Percentiles rank a stretch among this genome's conserved stretches.
phyloP scores from a whole-genome alignment of 2,888 invertebrate species.

The Antitype chi region DNA sequence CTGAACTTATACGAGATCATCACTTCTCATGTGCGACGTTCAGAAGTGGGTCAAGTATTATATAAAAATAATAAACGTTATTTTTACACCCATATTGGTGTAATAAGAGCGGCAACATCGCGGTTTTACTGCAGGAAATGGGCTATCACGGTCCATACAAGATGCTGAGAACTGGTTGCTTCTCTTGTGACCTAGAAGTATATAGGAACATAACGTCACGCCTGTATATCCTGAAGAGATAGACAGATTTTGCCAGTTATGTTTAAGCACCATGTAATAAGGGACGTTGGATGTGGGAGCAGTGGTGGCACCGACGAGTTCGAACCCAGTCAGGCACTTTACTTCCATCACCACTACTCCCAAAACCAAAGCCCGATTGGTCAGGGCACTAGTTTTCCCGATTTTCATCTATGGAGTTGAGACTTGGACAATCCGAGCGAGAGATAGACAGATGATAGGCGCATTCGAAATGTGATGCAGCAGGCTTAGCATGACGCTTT shows the following conservation, averaged over 20 bases:
- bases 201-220: not conserved
- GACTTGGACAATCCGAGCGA: no score
- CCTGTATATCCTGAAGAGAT: no score
- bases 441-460: no score
- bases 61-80: constrained; percentile 27
- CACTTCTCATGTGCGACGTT: constrained; percentile 34
- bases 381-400: no score
- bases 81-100: constrained; percentile 16
- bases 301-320: no score
- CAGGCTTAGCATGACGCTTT: no score
- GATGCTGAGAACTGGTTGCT: not conserved
- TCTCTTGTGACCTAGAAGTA: not conserved
- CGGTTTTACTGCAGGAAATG: constrained; percentile 16
- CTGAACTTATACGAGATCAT: constrained; percentile 49
- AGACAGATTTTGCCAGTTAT: not conserved
- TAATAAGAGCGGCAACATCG: constrained; percentile 25
- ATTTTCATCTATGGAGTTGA: no score
- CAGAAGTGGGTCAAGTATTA: constrained; percentile 37
- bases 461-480: no score
- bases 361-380: no score
- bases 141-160: constrained; percentile 10
- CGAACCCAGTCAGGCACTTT: no score
- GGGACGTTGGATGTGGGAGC: not conserved
- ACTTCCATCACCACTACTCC: no score
- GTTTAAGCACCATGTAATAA: not conserved